Conservation (phyloP, 2,113 vertebrate genomes). For the Phaethornis superciliosus region DNA sequence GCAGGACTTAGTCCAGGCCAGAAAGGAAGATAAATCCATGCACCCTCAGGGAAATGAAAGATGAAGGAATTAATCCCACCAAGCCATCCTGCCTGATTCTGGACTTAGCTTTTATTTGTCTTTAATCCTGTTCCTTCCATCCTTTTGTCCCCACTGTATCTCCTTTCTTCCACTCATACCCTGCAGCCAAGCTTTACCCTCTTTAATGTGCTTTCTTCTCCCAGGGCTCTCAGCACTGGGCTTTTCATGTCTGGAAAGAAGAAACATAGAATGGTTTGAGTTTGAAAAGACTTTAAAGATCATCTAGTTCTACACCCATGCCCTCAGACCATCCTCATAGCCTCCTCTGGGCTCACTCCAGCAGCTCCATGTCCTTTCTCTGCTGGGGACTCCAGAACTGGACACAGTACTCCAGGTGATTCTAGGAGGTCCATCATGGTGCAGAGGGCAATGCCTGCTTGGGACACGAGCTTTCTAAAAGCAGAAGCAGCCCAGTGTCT, state of each 20-base stretch:
- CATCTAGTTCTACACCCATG: too few species aligned
- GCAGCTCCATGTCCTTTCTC: too few species aligned
- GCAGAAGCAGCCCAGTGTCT: background rate
- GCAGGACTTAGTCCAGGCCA: background rate
- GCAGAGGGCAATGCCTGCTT: background rate
- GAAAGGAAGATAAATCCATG: background rate
- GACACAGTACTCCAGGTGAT: background rate
- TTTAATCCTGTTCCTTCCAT: conserved; percentile 3
- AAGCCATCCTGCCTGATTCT: background rate
- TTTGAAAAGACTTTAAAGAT: too few species aligned
- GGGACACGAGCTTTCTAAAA: background rate
- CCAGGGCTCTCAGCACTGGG: rapidly evolving
- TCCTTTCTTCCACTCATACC: background rate
- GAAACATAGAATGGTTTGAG: too few species aligned
- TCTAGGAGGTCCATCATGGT: background rate
- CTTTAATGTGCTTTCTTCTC: background rate
- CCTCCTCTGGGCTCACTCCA: too few species aligned
- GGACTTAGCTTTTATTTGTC: background rate
- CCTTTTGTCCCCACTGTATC: background rate
- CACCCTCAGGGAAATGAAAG: background rate
- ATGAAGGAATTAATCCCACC: background rate
- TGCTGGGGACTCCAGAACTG: too few species aligned
- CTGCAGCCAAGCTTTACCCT: background rate
- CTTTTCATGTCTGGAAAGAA: background rate
- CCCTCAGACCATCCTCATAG: too few species aligned